phyloP scores from a whole-genome alignment of 2,888 invertebrate genomes.

The Ametastegia equiseti region DNA sequence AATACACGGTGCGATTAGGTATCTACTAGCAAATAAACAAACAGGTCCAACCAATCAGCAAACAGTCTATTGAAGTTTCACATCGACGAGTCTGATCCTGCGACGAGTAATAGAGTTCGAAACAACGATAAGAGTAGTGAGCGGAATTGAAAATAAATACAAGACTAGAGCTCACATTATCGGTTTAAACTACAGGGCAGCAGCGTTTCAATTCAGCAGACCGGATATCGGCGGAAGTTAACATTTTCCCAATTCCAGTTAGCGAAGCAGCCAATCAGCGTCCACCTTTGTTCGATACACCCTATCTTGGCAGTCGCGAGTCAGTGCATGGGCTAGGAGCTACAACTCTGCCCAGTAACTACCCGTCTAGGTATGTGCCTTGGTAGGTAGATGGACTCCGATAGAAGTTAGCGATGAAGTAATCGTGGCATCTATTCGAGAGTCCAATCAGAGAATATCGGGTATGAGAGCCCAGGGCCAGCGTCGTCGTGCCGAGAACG shows the following conservation, averaged over 20 bases:
- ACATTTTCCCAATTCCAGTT: conserved; percentile 59
- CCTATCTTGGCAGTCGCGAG: conserved; percentile 34
- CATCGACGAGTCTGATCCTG: conserved; percentile 8
- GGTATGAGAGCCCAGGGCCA: conserved; percentile 22
- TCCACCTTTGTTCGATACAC: conserved; percentile 52
- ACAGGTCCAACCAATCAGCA: conserved; percentile 1
- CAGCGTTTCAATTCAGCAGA: conserved; percentile 32
- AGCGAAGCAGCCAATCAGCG: conserved; percentile 54
- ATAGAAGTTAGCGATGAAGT: conserved; percentile 62
- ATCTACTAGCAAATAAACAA: not conserved
- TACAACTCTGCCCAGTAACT: conserved; percentile 11
- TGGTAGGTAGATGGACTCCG: conserved; percentile 29
- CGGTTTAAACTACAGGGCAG: conserved; percentile 43
- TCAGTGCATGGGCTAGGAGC: conserved; percentile 9
- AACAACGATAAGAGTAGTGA: conserved; percentile 35
- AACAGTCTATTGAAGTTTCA: conserved; percentile 26
- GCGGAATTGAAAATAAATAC: conserved; percentile 42
- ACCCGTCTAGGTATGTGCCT: conserved; percentile 13
- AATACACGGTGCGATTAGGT: not conserved
- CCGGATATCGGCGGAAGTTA: conserved; percentile 56
- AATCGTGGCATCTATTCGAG: conserved; percentile 58
- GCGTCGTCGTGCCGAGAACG: conserved; percentile 33
- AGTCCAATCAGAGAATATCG: conserved; percentile 61
- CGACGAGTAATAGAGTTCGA: conserved; percentile 35
- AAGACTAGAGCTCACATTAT: conserved; percentile 32